Percentiles rank a stretch among this genome's conserved stretches.
Evolutionary conservation across 1,140 invertebrate genomes (phyloP).

Genomic region (Drosophila jambulina): DNA sequence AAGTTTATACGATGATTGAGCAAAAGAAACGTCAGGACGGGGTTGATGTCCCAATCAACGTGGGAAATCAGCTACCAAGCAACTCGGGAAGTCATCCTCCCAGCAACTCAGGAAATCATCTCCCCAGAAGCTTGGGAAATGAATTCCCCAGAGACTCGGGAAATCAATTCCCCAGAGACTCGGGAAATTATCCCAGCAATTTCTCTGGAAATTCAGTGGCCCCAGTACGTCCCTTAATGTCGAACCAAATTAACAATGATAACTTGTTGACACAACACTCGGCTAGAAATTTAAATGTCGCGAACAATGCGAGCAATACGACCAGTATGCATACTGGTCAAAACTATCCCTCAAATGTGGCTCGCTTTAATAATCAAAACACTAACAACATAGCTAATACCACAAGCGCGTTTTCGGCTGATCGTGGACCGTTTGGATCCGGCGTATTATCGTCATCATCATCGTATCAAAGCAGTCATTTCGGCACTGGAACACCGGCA

Average conservation of each 20-base stretch:
- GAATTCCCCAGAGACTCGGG: not conserved
- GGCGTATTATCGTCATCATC: constrained; percentile 10
- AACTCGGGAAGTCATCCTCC: not conserved
- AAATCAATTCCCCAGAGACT: not conserved
- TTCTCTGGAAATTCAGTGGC: not conserved
- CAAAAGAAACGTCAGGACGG: constrained; percentile 60
- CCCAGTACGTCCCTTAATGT: not conserved
- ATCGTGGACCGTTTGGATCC: constrained; percentile 22
- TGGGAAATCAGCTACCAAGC: not conserved
- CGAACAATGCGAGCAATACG: constrained; percentile 12
- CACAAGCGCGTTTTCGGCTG: constrained; percentile 17
- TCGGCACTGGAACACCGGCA: constrained; percentile 7
- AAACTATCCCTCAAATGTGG: constrained; percentile 53
- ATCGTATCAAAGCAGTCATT: constrained; percentile 18
- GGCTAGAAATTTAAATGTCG: constrained; percentile 13
- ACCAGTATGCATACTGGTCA: constrained; percentile 40
- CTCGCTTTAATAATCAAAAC: constrained; percentile 55
- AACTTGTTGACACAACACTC: constrained; percentile 22
- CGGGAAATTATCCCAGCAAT: not conserved
- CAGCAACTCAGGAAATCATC: not conserved
- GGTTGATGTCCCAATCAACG: not conserved
- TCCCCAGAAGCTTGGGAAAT: not conserved
- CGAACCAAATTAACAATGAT: constrained; percentile 12
- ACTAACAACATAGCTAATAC: constrained; percentile 30
- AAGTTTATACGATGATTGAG: constrained; percentile 68